Conservation (phyloP, 2,113 vertebrate genomes). For the Pomatostomus ruficeps region DNA sequence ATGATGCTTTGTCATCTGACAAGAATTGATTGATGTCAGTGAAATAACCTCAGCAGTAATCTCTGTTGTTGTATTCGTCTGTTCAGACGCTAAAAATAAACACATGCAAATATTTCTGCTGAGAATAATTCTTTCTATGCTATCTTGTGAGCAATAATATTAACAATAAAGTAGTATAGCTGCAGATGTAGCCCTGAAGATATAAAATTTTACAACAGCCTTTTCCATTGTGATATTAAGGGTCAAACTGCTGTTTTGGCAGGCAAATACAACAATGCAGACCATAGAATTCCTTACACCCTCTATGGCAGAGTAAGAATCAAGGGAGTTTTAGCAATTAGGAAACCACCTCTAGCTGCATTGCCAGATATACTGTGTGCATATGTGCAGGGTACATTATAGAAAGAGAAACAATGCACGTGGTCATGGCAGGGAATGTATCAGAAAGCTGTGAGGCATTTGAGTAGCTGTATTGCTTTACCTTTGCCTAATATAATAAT, state of each 20-base stretch:
- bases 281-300: neutral
- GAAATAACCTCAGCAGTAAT: neutral
- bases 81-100: neutral
- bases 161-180: neutral
- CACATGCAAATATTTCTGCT: neutral
- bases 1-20: neutral
- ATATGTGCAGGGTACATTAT: neutral
- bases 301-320: neutral
- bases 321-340: neutral
- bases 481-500: neutral
- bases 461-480: neutral
- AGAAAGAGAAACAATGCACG: neutral
- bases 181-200: neutral
- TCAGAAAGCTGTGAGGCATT: neutral
- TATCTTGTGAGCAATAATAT: neutral
- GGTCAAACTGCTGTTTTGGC: neutral
- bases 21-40: neutral
- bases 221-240: neutral
- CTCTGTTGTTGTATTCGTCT: neutral
- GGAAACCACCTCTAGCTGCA: neutral
- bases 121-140: neutral
- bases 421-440: neutral
- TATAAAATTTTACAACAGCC: neutral
- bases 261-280: neutral
- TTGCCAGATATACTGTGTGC: neutral